phyloP scores from a whole-genome alignment of 2,113 vertebrate genomes.

The Nycticebus coucang region DNA sequence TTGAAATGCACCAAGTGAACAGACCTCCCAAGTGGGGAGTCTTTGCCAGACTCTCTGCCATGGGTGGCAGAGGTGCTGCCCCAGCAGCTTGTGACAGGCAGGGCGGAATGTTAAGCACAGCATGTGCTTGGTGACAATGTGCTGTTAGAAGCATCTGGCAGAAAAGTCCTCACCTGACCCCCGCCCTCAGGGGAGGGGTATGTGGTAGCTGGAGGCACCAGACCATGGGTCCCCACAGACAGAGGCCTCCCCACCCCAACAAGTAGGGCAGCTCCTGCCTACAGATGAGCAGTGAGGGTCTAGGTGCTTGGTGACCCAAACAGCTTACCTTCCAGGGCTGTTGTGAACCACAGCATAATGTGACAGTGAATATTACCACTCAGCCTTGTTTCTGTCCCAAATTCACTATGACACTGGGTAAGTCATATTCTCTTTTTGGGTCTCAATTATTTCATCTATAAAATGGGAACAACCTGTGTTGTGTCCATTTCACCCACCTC shows the following conservation, averaged over 20 bases:
- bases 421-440: neutral
- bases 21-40: neutral
- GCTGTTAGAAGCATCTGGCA: neutral
- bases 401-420: neutral
- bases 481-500: neutral
- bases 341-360: neutral
- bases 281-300: neutral
- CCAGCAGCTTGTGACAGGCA: neutral
- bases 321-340: neutral
- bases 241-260: neutral
- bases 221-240: neutral
- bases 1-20: neutral
- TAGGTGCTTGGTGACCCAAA: neutral
- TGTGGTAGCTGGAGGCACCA: neutral
- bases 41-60: neutral
- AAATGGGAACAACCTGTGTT: slow-evolving; percentile 10
- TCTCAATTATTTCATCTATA: slow-evolving; percentile 6
- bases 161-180: neutral
- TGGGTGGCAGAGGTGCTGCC: neutral
- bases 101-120: neutral
- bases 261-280: neutral
- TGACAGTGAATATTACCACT: neutral
- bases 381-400: neutral
- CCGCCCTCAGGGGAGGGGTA: neutral
- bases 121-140: neutral